Base-by-base conservation (phyloP, 2,113 vertebrate genomes). In the Gasterosteus aculeatus region DNA sequence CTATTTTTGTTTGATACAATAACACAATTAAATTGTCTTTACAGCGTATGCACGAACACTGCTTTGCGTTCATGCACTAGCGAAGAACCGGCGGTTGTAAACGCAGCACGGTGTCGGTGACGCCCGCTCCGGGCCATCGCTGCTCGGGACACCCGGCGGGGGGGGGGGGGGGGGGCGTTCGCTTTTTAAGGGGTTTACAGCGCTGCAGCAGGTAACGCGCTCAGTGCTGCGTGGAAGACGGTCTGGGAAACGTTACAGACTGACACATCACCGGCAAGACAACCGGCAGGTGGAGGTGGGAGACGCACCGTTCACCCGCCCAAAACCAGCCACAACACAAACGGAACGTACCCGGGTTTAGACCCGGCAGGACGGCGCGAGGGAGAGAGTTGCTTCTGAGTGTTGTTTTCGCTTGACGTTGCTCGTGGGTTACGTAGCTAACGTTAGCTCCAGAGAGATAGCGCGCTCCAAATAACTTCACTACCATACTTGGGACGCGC, bases 331-430 rank as follows among this genome's bases (percentile, higher is more conserved):
- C 2, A 11, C 9, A 0, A 5, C 16, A 8, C 3, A 15, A 16
- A 51, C 5, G 2, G 16, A 4, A 5, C 4, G 1, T 18, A 2
- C 6, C 49, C 0, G 10, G 26, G 2, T 4, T 64, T 59, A 63
- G 7, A 10, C 14, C 41, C 22, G 4, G 41, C 0, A 29, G 3
- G 0, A 16, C 14, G 19, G 2, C 16, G 7, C 26, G 1, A 18
- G 3, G 2, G n/a, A 8, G 1, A 2, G 3, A 16, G 15, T 0
- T n/a, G 0, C 41, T 44, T n/a, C 3, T 57, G 10, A 0, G 4
- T 10, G 49, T 53, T n/a, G n/a, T 18, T 53, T 53, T 7, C 6
- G n/a, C 53, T 61, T 33, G 15, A 6, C 22, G 14, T 9, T 14
- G 42, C 62, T 39, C 7, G 38, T 38, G 33, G 35, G 39, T 7